Evolutionary conservation across 2,797 vertebrate genomes (phyloP), one percentile per base, ranked within the genome.

Genomic region (Anguilla anguilla): DNA sequence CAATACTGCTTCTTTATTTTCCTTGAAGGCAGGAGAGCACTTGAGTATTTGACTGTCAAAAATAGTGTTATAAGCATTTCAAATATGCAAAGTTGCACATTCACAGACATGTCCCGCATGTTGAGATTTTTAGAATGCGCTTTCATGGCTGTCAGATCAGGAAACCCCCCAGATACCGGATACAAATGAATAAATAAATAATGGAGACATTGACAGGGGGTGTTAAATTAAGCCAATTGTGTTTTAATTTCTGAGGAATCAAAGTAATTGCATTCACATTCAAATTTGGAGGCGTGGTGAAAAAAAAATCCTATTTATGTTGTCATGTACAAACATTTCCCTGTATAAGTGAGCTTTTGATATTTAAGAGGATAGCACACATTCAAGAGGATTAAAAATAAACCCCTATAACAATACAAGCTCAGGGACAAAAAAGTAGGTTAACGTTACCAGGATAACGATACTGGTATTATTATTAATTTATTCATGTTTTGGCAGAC

Each of bases 191-290:
- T 59, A 61, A 61, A 61, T 77, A 55, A 67, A 85, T 64, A 64
- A 79, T 81, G 39, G 67, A 69, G 84, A 77, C 49, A 77, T 77
- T 85, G 55, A 61, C 83, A 85, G 83, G 39, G 31, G 39, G 82
- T 74, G 49, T 87, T 84, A 85, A 31, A 79, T 25, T 88, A 79
- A 85, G 87, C 67, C 87, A 85, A 85, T 74, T 84, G 82, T 84
- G 35, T 84, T 87, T 87, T 84, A 13, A 59, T 84, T n/a, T 74
- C 31, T 55, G 39, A 84, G 25, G 22, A 87, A 83, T 84, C 61
- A 11, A 35, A 85, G 17, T 51, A 87, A 31, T 85, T 59, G 39
- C n/a, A 31, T 85, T 85, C 39, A 10, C 67, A 61, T 88, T 88
- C 87, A 88, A 88, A 88, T 85, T 61, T 64, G 11, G 53, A 77